phyloP scores from a whole-genome alignment of 2,113 vertebrate species.

The Muntiacus muntjak region DNA sequence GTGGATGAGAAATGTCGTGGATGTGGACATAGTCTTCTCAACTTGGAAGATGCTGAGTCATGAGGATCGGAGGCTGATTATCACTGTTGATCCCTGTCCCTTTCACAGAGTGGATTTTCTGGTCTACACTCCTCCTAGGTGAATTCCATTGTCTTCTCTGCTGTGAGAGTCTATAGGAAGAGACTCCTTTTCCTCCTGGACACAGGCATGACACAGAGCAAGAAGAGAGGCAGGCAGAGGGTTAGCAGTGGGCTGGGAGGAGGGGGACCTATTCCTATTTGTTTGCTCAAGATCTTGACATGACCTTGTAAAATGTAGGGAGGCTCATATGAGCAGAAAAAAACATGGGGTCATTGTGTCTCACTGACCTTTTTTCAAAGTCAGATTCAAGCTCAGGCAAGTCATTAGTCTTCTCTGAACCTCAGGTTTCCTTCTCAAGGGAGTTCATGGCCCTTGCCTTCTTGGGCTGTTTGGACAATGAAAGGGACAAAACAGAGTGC shows the following conservation, averaged over 20 bases:
- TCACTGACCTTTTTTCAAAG: not conserved
- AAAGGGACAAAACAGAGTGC: not conserved
- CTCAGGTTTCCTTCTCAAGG: not conserved
- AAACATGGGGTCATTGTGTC: not conserved
- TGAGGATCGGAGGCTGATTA: not conserved
- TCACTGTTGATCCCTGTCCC: not conserved
- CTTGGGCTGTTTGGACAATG: not conserved
- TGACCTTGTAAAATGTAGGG: not conserved
- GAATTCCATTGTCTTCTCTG: not conserved
- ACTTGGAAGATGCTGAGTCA: not conserved
- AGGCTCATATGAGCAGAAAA: not conserved
- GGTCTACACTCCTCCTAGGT: not conserved
- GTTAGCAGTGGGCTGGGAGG: not conserved
- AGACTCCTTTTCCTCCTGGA: not conserved
- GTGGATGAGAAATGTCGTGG: not conserved
- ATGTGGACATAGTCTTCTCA: not conserved
- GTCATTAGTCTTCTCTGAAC: not conserved
- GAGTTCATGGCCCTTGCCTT: not conserved
- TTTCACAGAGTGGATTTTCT: not conserved
- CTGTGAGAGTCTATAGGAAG: not conserved
- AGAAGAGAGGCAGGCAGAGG: not conserved
- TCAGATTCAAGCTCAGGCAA: not conserved
- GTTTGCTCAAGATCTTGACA: not conserved
- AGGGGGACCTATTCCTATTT: not conserved
- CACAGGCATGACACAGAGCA: not conserved